phyloP scores from a whole-genome alignment of 1,140 invertebrate genomes.

The Drosophila truncata region DNA sequence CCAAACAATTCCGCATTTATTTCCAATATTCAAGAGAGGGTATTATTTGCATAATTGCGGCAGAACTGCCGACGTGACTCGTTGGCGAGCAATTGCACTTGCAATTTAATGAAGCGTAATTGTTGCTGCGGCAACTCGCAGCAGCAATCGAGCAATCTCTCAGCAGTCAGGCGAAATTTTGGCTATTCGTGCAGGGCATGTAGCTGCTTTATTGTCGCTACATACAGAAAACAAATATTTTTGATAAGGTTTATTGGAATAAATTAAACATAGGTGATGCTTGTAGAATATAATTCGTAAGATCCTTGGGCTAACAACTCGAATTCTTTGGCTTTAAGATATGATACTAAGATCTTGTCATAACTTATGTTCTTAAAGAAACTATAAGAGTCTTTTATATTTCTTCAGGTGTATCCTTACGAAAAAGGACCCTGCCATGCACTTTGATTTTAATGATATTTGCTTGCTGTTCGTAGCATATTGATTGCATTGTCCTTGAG shows the following conservation, averaged over 20 bases:
- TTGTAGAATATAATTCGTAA: neutral
- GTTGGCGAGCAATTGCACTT: conserved; percentile 63
- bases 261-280: neutral
- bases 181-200: conserved; percentile 45
- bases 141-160: conserved; percentile 12
- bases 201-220: conserved; percentile 40
- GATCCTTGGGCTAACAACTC: neutral
- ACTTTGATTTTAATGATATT: conserved; percentile 22
- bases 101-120: conserved; percentile 80
- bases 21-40: conserved; percentile 69
- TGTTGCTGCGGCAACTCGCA: conserved; percentile 49
- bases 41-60: conserved; percentile 78
- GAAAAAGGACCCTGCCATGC: neutral
- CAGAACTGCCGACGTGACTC: conserved; percentile 35
- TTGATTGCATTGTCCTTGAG: conserved; percentile 35
- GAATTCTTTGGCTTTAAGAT: no score
- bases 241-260: neutral
- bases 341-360: neutral
- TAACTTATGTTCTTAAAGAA: neutral
- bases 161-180: conserved; percentile 58
- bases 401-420: neutral
- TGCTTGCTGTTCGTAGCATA: conserved; percentile 1
- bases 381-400: neutral
- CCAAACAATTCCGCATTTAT: conserved; percentile 60
- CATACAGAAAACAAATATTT: neutral